Evolutionary conservation across 1,140 invertebrate species (phyloP), one percentile per base, ranked within the genome.

Genomic region (Camponotus pennsylvanicus): DNA sequence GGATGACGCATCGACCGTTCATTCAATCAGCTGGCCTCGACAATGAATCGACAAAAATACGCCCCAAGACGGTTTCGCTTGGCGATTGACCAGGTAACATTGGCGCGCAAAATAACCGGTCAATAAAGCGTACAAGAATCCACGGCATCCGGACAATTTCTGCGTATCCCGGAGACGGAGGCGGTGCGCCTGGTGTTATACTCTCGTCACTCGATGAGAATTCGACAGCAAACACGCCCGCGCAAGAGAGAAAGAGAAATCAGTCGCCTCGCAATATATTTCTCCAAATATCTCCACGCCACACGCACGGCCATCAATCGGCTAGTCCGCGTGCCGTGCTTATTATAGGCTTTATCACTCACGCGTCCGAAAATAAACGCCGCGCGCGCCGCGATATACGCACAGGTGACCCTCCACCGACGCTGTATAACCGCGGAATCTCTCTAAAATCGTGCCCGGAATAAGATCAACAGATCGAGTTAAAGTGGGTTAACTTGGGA

Each of bases 41-140:
- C 77, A 27, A 83, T 83, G 79, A 83, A 83, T 83, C 79, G 79
- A 52, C 15, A 55, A 21, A 45, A 49, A 70, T 59, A 63, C 27
- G 13, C n/a, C 70, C 34, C 61, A 69, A 37, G n/a, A 59, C 67
- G 49, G 18, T 32, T 27, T 52, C 52, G 77, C 49, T 88, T 88
- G 87, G 87, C 87, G 69, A 57, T 84, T 82, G 73, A 83, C 73
- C 86, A 84, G 79, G 42, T 83, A 88, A 18, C 0, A 18, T 84
- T 59, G 59, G 64, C 64, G 87, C 85, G 87, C 85, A 64, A 87
- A 88, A 88, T 88, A 88, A 84, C 87, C 76, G 45, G 59, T 4
- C 76, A 73, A 77, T 80, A 88, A 86, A 89, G 63, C 83, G 55
- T 13, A 15, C 40, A 59, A 27, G 88, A 70, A 87, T 89, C 64